Conservation (phyloP, 2,797 vertebrate species). For the Erithacus rubecula region DNA sequence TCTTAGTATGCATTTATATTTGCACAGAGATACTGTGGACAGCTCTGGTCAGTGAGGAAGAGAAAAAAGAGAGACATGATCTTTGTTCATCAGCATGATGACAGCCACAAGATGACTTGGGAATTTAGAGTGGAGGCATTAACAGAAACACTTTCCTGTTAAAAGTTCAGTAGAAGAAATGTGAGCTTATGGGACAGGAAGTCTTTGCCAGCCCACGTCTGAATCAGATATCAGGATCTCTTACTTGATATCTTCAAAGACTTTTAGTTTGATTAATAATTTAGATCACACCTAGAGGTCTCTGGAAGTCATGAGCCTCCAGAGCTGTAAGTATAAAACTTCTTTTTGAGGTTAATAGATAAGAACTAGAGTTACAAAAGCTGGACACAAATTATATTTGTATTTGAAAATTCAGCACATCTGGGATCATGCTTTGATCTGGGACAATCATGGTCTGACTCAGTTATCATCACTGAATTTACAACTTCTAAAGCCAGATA, state of each 20-base stretch:
- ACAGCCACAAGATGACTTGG: neutral
- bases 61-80: neutral
- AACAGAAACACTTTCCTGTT: neutral
- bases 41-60: neutral
- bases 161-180: neutral
- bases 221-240: neutral
- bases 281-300: neutral
- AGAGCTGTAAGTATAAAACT: neutral
- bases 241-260: neutral
- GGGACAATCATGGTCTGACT: neutral
- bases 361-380: neutral
- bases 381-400: neutral
- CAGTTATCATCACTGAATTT: neutral
- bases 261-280: neutral
- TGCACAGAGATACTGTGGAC: neutral
- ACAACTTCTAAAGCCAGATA: neutral
- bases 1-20: neutral
- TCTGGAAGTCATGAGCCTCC: neutral
- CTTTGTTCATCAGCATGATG: neutral
- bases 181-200: neutral
- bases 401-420: neutral
- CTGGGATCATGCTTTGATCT: neutral
- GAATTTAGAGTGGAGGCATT: neutral
- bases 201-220: neutral
- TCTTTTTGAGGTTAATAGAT: neutral